phyloP scores from a whole-genome alignment of 2,888 invertebrate species.

The Volucella inanis region DNA sequence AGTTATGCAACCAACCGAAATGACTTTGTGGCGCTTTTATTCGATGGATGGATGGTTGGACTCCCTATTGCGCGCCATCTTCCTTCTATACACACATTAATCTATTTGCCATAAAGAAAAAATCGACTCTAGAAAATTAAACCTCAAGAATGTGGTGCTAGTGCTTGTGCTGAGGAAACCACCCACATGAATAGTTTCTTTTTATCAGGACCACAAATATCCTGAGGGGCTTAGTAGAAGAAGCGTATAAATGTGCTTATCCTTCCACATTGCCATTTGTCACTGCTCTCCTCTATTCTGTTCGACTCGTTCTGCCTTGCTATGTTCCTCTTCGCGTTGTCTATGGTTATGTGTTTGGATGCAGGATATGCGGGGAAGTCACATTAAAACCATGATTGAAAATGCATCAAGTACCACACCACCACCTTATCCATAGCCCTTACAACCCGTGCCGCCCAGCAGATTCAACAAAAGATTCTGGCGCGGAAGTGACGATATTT shows the following conservation, averaged over 20 bases:
- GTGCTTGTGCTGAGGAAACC: background rate
- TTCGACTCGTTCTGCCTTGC: too few relatives aligned
- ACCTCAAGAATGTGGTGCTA: constrained; percentile 54
- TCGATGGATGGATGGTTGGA: constrained; percentile 37
- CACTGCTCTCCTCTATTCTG: constrained; percentile 10
- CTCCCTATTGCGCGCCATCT: constrained; percentile 1
- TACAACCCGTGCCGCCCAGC: constrained; percentile 10
- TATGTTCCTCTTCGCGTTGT: constrained; percentile 30
- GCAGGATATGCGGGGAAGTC: constrained; percentile 11
- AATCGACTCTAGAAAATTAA: constrained; percentile 62
- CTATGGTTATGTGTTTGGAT: background rate
- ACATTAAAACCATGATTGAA: constrained; percentile 65
- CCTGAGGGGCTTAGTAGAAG: constrained; percentile 41
- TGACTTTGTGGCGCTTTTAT: constrained; percentile 59
- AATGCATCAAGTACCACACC: constrained; percentile 60
- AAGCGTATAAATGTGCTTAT: constrained; percentile 53
- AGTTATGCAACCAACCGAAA: constrained; percentile 62
- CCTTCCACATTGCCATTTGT: constrained; percentile 37
- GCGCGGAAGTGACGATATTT: constrained; percentile 55
- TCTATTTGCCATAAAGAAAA: constrained; percentile 57
- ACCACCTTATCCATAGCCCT: background rate
- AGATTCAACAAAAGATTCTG: constrained; percentile 52
- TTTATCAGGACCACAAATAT: constrained; percentile 60
- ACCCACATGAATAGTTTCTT: constrained; percentile 63
- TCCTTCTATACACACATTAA: constrained; percentile 48